Evolutionary conservation across 2,113 vertebrate genomes (phyloP).

Genomic region (Phyllostomus hastatus): DNA sequence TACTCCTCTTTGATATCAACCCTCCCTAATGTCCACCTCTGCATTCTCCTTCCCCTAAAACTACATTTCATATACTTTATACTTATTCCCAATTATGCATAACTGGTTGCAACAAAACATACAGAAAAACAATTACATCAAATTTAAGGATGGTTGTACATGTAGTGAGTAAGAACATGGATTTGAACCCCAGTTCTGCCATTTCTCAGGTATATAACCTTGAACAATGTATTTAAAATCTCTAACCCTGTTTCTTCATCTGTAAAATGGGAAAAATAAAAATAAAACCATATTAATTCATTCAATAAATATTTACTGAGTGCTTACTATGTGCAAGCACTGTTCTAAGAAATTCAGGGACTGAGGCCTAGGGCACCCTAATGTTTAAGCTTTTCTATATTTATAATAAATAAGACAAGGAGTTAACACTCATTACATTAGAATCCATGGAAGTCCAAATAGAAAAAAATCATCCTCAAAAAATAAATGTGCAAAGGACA

Average conservation of each 20-base stretch:
- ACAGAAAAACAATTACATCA: not conserved
- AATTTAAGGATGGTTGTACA: not conserved
- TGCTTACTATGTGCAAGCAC: not conserved
- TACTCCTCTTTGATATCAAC: not conserved
- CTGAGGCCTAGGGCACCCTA: not conserved
- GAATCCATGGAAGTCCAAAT: not conserved
- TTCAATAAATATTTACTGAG: not conserved
- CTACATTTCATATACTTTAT: not conserved
- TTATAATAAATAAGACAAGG: not conserved
- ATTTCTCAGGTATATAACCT: not conserved
- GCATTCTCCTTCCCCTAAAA: not conserved
- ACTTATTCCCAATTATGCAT: not conserved
- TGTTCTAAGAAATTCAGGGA: not conserved
- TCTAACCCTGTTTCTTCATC: not conserved
- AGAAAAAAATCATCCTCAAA: not conserved
- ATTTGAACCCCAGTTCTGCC: not conserved
- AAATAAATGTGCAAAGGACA: not conserved
- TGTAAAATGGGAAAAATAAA: not conserved
- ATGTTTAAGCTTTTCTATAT: not conserved
- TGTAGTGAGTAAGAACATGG: not conserved
- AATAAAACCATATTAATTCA: not conserved
- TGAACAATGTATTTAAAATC: not conserved
- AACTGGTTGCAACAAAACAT: not conserved
- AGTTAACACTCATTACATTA: not conserved
- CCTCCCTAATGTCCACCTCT: not conserved